phyloP scores from a whole-genome alignment of 2,888 invertebrate genomes.

The Lithodes maja region DNA sequence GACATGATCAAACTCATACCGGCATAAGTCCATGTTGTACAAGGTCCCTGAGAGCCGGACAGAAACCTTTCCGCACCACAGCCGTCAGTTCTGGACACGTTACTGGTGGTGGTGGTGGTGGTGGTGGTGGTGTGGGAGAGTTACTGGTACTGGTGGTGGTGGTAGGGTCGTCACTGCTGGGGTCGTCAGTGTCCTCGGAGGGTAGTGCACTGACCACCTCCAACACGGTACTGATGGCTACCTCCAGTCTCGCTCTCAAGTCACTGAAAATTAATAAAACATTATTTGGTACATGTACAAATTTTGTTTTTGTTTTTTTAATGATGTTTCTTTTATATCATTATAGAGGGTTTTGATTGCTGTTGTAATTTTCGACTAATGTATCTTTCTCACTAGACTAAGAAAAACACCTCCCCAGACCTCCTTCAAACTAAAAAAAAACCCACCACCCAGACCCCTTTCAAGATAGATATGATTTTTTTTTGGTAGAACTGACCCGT shows the following conservation, averaged over 20 bases:
- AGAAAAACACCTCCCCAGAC: too few relatives aligned
- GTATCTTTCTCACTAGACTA: too few relatives aligned
- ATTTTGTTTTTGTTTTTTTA: too few relatives aligned
- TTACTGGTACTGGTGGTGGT: slow-evolving; percentile 77
- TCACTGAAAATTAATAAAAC: slow-evolving; percentile 79
- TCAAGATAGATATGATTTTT: too few relatives aligned
- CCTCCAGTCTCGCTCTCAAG: slow-evolving; percentile 92
- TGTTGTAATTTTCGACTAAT: too few relatives aligned
- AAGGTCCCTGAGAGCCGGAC: slow-evolving; percentile 91
- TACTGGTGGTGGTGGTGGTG: slow-evolving; percentile 75
- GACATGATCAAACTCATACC: slow-evolving; percentile 73
- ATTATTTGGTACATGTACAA: too few relatives aligned
- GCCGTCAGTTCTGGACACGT: slow-evolving; percentile 81
- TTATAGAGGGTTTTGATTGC: too few relatives aligned
- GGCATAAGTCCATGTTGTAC: slow-evolving; percentile 93
- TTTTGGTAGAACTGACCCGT: slow-evolving; percentile 81
- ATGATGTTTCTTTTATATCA: too few relatives aligned
- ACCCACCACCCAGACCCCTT: too few relatives aligned
- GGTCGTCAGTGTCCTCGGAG: slow-evolving; percentile 77
- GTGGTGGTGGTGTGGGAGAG: slow-evolving; percentile 73
- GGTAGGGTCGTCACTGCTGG: slow-evolving; percentile 75
- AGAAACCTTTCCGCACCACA: slow-evolving; percentile 92
- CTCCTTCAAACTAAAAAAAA: too few relatives aligned
- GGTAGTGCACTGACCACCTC: slow-evolving; percentile 78
- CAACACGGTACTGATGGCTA: slow-evolving; percentile 82